Percentiles rank a stretch among this genome's conserved stretches.
Conservation (phyloP, 1,140 invertebrate genomes). For the Drosophila quadrilineata region DNA sequence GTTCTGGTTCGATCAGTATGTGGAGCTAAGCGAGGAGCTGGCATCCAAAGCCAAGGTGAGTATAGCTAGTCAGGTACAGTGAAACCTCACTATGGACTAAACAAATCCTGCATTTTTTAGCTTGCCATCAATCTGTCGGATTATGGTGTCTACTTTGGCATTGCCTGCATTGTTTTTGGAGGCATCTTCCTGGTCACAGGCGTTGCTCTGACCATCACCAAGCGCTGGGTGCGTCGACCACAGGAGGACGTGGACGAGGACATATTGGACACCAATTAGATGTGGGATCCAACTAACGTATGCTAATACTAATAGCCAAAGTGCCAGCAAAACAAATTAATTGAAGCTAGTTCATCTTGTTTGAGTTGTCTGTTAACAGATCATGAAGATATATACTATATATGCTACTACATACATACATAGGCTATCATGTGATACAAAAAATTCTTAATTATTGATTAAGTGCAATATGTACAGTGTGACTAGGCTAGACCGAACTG, state of each 20-base stretch:
- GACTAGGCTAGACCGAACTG: not conserved
- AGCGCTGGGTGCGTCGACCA: constrained; percentile 74
- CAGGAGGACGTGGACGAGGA: constrained; percentile 74
- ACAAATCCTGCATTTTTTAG: constrained; percentile 21
- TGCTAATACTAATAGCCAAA: constrained; percentile 42
- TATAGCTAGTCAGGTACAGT: not conserved
- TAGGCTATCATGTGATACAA: constrained; percentile 6
- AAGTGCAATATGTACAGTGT: constrained; percentile 16
- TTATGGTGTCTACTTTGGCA: constrained; percentile 83
- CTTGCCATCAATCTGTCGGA: constrained; percentile 81
- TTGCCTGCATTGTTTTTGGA: constrained; percentile 82
- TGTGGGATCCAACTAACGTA: not conserved
- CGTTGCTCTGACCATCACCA: constrained; percentile 79
- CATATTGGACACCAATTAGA: constrained; percentile 56
- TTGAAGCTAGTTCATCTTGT: constrained; percentile 50
- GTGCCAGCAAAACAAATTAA: constrained; percentile 47
- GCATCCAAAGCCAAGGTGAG: constrained; percentile 83
- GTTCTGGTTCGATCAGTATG: constrained; percentile 89
- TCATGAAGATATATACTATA: too few relatives aligned
- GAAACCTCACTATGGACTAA: not conserved
- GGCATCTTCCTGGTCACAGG: constrained; percentile 82
- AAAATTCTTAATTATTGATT: constrained; percentile 9
- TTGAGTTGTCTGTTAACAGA: constrained; percentile 22
- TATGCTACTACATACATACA: too few relatives aligned
- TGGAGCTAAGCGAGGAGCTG: constrained; percentile 84